Percentiles rank a stretch among this genome's conserved stretches.
phyloP scores from a whole-genome alignment of 2,113 vertebrate genomes.

The Chloebia gouldiae region DNA sequence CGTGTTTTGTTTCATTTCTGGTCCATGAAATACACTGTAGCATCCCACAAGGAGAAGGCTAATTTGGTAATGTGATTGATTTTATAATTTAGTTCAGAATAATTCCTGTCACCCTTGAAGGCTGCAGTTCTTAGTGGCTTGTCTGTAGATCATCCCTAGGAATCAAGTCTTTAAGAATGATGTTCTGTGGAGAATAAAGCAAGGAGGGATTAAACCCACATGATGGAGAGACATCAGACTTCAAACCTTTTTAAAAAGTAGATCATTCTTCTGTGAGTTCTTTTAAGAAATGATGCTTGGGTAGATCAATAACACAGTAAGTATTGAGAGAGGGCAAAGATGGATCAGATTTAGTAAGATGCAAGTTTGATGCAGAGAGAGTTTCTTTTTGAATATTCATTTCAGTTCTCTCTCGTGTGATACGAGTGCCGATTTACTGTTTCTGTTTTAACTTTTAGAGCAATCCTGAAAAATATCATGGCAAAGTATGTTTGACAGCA shows the following conservation, averaged over 20 bases:
- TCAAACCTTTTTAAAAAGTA: background rate
- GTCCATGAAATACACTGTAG: background rate
- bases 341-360: background rate
- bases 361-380: background rate
- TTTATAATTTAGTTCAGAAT: background rate
- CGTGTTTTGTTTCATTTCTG: background rate
- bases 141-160: background rate
- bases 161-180: background rate
- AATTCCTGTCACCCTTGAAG: background rate
- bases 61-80: background rate
- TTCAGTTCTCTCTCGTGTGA: background rate
- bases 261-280: background rate
- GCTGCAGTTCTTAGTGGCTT: background rate
- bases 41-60: background rate
- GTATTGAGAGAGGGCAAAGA: background rate
- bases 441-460: background rate
- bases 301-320: accelerated
- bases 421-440: background rate
- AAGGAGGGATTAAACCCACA: background rate
- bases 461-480: background rate
- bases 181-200: background rate
- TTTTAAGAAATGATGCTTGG: background rate
- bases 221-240: background rate
- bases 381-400: background rate
- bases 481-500: background rate